Evolutionary conservation across 30 jellyfish, hydroid and myxozoan species (phyloP), one percentile per base, ranked within the genome.

Genomic region (Euphysa ruthae): DNA sequence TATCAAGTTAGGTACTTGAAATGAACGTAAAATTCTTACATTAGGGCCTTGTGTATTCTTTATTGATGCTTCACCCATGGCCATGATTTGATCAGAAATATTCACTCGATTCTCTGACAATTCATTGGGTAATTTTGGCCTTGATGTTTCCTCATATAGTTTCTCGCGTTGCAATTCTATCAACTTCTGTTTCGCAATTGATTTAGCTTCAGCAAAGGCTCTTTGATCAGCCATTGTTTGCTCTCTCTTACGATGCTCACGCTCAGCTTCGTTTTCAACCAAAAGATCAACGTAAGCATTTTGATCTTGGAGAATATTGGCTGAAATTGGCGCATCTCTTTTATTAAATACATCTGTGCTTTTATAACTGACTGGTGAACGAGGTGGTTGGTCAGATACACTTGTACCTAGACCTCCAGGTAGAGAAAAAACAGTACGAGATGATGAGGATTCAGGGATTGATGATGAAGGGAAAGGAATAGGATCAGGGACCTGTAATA

Each of bases 191-290:
- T 68, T 57, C 23, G 80, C 60, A 16, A 49, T 7, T 1, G 80
- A 44, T 50, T 68, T 68, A 14, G 25, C 69, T 0, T 68, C 71
- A 21, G 74, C 80, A 68, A 68, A 68, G 44, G 80, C 77, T 34
- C 80, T 68, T 23, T 68, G 76, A 2, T 50, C 80, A 42, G 80
- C 24, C 4, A 68, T 5, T 6, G 50, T 10, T 21, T 50, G 50
- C 32, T 43, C 70, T 22, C 74, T 28, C 19, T 33, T 29, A 14
- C 63, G 72, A 21, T 58, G 72, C 73, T 68, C 80, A 15, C 49
- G 5, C 21, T 30, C 4, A 14, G 74, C 54, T 7, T 33, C 16
- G 3, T 1, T 6, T 2, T 15, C 2, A 20, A 15, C 15, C 52
- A 43, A 69, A 27, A 43, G 80, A 20, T 68, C 80, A 7, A 69